These are phyloP conservation scores for Frankliniella intonsa DNA, from an alignment of 2,888 invertebrate genomes.

Conservation along the genomic window DNA sequence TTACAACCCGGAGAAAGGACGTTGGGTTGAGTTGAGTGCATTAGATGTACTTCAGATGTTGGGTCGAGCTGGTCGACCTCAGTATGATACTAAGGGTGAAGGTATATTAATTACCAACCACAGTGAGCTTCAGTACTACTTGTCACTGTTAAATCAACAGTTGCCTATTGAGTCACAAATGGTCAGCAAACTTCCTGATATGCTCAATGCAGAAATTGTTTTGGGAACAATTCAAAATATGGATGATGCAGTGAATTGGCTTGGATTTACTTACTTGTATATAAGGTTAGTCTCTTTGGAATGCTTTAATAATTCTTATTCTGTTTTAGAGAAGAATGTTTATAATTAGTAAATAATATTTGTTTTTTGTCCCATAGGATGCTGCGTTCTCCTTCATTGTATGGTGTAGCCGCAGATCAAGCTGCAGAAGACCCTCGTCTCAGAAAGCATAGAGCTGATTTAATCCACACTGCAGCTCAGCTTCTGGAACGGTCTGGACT, in stretches of 20 bases:
- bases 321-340: neutral
- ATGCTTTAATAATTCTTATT: neutral
- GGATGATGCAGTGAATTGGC: conserved; percentile 86
- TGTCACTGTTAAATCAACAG: conserved; percentile 96
- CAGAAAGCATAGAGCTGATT: conserved; percentile 87
- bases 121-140: conserved; percentile 95
- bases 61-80: conserved; percentile 95
- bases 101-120: conserved; percentile 97
- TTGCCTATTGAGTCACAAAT: conserved; percentile 97
- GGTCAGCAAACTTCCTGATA: conserved; percentile 87
- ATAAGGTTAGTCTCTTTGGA: conserved; percentile 50
- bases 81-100: conserved; percentile 96
- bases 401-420: conserved; percentile 78
- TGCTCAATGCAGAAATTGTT: conserved; percentile 97
- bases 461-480: conserved; percentile 90
- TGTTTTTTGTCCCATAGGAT: conserved; percentile 55
- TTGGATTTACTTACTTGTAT: conserved; percentile 95
- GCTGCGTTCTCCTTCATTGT: conserved; percentile 83
- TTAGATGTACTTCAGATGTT: conserved; percentile 94
- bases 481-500: conserved; percentile 91
- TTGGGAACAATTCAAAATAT: conserved; percentile 90
- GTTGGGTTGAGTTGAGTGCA: conserved; percentile 97
- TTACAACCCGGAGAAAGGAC: conserved; percentile 96
- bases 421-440: conserved; percentile 76
- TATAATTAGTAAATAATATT: conserved; percentile 17